Base-by-base conservation (phyloP, 2,113 vertebrate genomes). In the Pseudonaja textilis region DNA sequence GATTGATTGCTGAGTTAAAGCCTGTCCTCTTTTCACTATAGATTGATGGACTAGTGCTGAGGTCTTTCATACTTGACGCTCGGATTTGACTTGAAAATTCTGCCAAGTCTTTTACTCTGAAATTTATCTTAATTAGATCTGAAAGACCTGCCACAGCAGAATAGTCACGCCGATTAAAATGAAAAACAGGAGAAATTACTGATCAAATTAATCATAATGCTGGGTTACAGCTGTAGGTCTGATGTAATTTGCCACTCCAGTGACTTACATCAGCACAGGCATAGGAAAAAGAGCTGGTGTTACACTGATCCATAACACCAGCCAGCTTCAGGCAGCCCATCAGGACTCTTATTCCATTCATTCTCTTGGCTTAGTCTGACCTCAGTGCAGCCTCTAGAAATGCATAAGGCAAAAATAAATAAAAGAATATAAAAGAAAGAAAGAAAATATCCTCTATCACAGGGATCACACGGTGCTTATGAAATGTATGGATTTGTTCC, bases 41-140 rank as follows among this genome's bases (percentile, higher is more conserved):
- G 98, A 98, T 98, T 99, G 99, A 99, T 99, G 99, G 99, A 99
- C 99, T 99, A 98, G 98, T 98, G 98, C 98, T 96, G 97, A 95
- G 98, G 98, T 99, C 98, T 99, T 93, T 99, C 98, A 98, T 98
- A 98, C 98, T 98, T 97, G 97, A 98, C 97, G 98, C 98, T 98
- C 95, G 94, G 99, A 99, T 99, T 99, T 99, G 98, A 98, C 98
- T 98, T 96, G 96, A 98, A 98, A 98, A 98, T 97, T 98, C 98
- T 98, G 98, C 98, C 98, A 99, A 99, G 98, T 98, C 98, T 98
- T 99, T 99, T 99, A 98, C 99, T 99, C 97, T 96, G 98, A 99
- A 99, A 99, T 99, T 99, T 99, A 99, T 99, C 99, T 99, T 99
- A 99, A 99, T 99, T 99, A 99, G 99, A 99, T 99, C 99, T 99